These are phyloP conservation scores for Agrochola macilenta DNA, from an alignment of 2,888 invertebrate species.

Conservation along the genomic window DNA sequence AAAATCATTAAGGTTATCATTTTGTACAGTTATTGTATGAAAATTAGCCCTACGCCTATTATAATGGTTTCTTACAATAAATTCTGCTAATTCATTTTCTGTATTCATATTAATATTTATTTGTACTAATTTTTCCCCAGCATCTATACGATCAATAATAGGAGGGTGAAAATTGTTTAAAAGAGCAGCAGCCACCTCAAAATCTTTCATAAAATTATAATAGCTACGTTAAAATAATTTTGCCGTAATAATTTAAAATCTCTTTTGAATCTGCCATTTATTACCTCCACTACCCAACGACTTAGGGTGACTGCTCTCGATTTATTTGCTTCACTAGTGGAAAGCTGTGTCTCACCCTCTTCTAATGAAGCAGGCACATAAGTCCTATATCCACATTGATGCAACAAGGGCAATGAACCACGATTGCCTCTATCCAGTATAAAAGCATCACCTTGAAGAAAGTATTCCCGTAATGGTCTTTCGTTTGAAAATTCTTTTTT, in stretches of 20 bases:
- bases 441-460: conserved; percentile 1
- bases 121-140: conserved; percentile 9
- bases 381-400: conserved; percentile 26
- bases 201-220: conserved; percentile 29
- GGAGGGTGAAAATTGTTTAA: conserved; percentile 12
- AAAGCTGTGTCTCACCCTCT: conserved; percentile 36
- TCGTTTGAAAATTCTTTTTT: neutral
- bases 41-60: too few relatives aligned
- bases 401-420: conserved; percentile 12
- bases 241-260: conserved; percentile 47
- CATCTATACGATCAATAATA: neutral
- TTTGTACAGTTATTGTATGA: too few relatives aligned
- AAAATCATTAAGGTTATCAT: too few relatives aligned
- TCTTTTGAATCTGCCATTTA: conserved; percentile 43
- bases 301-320: conserved; percentile 43
- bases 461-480: neutral
- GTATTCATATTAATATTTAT: neutral
- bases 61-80: conserved; percentile 1
- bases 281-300: conserved; percentile 30
- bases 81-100: conserved; percentile 10
- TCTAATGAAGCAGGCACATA: conserved; percentile 22
- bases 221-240: conserved; percentile 40
- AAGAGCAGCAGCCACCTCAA: conserved; percentile 27
- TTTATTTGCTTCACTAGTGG: conserved; percentile 42
- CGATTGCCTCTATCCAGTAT: neutral